Conservation (phyloP, 2,797 vertebrate species). For the Falco concolor region DNA sequence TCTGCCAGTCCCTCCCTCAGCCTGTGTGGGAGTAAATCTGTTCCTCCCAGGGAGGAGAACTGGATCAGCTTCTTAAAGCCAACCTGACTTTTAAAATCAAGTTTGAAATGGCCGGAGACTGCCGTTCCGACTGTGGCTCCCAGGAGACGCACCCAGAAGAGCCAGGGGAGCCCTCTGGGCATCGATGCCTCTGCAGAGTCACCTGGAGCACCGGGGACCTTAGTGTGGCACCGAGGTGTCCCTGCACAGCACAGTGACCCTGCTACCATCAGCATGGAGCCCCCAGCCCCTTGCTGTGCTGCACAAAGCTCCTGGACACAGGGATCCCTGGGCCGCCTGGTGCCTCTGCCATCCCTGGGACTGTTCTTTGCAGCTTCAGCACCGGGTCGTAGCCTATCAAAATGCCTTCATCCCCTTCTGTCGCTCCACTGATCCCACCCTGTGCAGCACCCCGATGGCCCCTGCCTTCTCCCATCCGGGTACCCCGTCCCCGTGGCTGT, state of each 20-base stretch:
- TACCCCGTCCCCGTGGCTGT: not conserved
- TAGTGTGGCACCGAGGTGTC: not conserved
- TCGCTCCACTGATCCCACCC: not conserved
- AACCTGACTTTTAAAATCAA: not conserved
- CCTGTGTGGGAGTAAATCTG: not conserved
- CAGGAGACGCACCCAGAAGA: not conserved
- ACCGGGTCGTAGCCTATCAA: rapidly evolving
- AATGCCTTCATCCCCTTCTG: not conserved
- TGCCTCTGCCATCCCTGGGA: not conserved
- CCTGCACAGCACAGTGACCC: not conserved
- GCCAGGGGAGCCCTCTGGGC: not conserved
- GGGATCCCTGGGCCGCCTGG: not conserved
- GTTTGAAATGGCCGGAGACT: not conserved
- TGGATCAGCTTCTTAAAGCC: not conserved
- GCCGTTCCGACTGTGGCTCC: not conserved
- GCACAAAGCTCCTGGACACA: rapidly evolving
- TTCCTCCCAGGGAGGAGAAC: not conserved
- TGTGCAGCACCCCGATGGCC: not conserved
- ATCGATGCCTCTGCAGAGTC: not conserved
- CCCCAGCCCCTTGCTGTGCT: not conserved
- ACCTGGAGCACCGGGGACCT: not conserved
- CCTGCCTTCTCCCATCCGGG: not conserved
- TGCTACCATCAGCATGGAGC: not conserved
- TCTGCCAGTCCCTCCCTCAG: not conserved
- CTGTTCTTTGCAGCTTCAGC: not conserved